These are phyloP conservation scores for Thaumatotibia leucotreta DNA, from an alignment of 1,140 invertebrate species.

Conservation along the genomic window DNA sequence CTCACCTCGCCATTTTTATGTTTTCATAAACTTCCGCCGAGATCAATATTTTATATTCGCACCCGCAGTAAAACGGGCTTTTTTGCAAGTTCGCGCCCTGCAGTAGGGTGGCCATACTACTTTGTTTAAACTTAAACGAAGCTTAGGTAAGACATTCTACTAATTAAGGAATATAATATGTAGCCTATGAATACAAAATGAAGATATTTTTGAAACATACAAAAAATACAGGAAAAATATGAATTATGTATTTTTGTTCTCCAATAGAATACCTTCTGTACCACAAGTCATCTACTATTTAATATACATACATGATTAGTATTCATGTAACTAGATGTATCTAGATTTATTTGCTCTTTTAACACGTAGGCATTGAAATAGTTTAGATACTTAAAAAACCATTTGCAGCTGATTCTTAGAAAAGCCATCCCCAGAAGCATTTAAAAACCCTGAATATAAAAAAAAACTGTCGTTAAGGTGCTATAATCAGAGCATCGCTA, in stretches of 20 bases:
- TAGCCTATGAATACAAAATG: too few species aligned
- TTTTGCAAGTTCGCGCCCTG: slow-evolving; percentile 34
- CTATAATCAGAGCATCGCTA: background rate
- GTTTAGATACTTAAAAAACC: background rate
- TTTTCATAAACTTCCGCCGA: slow-evolving; percentile 60
- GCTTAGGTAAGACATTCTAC: too few species aligned
- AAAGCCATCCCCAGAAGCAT: background rate
- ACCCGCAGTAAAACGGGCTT: slow-evolving; percentile 38
- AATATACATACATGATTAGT: too few species aligned
- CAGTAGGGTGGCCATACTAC: background rate
- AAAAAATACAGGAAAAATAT: too few species aligned
- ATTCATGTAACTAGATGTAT: too few species aligned
- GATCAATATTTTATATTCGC: slow-evolving; percentile 65
- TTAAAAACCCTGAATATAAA: background rate
- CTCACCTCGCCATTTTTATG: slow-evolving; percentile 55
- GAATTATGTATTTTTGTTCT: too few species aligned
- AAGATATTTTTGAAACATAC: too few species aligned
- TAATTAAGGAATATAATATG: too few species aligned
- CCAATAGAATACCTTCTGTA: too few species aligned
- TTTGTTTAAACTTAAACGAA: background rate
- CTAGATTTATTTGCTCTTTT: too few species aligned
- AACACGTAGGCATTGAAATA: too few species aligned
- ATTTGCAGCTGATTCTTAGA: background rate
- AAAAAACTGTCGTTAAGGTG: background rate
- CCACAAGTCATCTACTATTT: too few species aligned